Conservation (phyloP, 1,140 invertebrate genomes). For the Holotrichia oblita region DNA sequence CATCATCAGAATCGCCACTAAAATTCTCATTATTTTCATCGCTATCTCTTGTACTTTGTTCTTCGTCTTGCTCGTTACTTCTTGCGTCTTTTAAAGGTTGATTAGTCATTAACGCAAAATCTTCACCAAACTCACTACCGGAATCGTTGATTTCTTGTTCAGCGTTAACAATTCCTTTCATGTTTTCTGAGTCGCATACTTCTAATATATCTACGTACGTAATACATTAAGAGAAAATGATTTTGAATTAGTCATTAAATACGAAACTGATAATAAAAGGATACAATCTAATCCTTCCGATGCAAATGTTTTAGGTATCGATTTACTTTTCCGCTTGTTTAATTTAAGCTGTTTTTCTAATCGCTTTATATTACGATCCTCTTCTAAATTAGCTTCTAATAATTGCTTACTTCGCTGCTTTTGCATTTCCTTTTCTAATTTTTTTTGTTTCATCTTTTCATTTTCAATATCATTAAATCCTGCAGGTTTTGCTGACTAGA, state of each 20-base stretch:
- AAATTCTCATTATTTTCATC: constrained; percentile 54
- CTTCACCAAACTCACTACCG: constrained; percentile 74
- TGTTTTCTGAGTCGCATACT: constrained; percentile 78
- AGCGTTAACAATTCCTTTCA: constrained; percentile 67
- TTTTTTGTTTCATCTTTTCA: constrained; percentile 62
- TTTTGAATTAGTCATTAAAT: neutral
- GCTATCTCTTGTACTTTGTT: constrained; percentile 49
- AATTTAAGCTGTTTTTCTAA: constrained; percentile 86
- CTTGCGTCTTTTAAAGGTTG: constrained; percentile 30
- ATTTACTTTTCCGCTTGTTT: constrained; percentile 80
- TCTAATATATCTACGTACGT: constrained; percentile 77
- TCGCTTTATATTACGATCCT: constrained; percentile 82
- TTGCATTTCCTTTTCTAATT: constrained; percentile 65
- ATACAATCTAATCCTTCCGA: constrained; percentile 90
- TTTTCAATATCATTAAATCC: constrained; percentile 54
- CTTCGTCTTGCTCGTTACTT: constrained; percentile 43
- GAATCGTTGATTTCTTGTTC: constrained; percentile 71
- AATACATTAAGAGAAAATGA: constrained; percentile 30
- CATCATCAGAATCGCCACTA: constrained; percentile 48
- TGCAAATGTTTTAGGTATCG: constrained; percentile 79
- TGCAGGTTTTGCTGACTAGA: neutral
- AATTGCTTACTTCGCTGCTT: constrained; percentile 71
- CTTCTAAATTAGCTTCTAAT: constrained; percentile 75
- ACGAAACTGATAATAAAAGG: constrained; percentile 61
- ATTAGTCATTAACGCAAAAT: constrained; percentile 63